Conservation (phyloP, 2,113 vertebrate genomes). For the Monarcha castaneiventris region DNA sequence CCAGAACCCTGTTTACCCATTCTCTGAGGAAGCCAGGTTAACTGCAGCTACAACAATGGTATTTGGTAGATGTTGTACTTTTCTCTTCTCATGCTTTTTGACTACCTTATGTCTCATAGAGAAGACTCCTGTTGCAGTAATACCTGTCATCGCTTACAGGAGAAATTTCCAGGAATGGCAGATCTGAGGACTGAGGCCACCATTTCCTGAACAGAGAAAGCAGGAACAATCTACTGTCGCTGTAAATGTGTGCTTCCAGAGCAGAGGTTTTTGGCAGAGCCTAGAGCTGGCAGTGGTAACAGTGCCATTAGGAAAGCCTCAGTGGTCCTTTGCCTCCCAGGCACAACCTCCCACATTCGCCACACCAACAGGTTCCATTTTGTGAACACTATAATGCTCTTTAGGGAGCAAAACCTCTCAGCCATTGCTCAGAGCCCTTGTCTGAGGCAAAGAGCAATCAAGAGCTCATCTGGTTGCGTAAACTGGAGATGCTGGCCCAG, state of each 20-base stretch:
- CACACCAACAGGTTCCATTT: neutral
- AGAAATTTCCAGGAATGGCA: neutral
- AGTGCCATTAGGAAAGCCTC: neutral
- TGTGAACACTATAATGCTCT: neutral
- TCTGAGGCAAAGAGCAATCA: neutral
- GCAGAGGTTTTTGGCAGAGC: neutral
- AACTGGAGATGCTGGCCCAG: neutral
- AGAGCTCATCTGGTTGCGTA: neutral
- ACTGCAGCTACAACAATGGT: neutral
- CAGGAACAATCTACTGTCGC: neutral
- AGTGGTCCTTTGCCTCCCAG: neutral
- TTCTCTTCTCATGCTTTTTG: neutral
- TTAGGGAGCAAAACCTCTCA: neutral
- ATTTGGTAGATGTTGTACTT: neutral
- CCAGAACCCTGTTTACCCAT: neutral
- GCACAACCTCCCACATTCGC: neutral
- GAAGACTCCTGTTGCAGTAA: neutral
- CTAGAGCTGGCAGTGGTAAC: too few species aligned
- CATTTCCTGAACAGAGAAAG: neutral
- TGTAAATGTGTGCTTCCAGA: neutral
- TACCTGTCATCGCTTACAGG: accelerated
- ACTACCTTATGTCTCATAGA: neutral
- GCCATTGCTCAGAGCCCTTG: neutral
- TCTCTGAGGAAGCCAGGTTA: neutral
- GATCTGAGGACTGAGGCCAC: neutral